phyloP scores from a whole-genome alignment of 2,797 vertebrate genomes.

The Molossus alvarezi region DNA sequence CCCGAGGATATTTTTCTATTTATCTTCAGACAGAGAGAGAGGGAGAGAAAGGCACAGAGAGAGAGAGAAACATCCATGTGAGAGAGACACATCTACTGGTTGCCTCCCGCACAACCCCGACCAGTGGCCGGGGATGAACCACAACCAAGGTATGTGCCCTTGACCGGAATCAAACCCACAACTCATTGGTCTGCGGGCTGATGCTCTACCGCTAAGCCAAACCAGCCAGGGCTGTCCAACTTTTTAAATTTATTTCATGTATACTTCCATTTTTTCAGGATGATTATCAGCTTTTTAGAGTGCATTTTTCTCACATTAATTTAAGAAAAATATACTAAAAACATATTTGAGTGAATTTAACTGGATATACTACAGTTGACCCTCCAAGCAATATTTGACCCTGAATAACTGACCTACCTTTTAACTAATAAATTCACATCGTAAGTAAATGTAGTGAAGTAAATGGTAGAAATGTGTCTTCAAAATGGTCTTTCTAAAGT shows the following conservation, averaged over 20 bases:
- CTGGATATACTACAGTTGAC: constrained; percentile 66
- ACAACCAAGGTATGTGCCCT: no score
- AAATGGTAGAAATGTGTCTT: constrained; percentile 72
- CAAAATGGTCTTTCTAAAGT: constrained; percentile 67
- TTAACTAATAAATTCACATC: constrained; percentile 52
- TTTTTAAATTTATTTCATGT: neutral
- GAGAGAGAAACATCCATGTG: no score
- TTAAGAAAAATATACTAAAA: constrained; percentile 61
- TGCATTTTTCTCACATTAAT: neutral
- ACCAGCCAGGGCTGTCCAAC: neutral
- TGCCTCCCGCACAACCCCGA: no score
- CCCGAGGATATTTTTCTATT: no score
- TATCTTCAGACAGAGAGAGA: no score
- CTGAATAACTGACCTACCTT: constrained; percentile 58
- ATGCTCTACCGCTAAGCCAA: no score
- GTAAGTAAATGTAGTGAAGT: constrained; percentile 62
- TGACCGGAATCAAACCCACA: no score
- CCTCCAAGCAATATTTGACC: constrained; percentile 55
- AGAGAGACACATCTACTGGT: no score
- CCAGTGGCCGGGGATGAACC: no score
- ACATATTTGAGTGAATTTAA: constrained; percentile 60
- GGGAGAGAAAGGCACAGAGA: no score
- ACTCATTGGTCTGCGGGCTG: no score
- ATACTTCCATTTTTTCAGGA: neutral
- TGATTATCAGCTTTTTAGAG: neutral